Percentiles rank a stretch among this genome's conserved stretches.
phyloP scores from a whole-genome alignment of 2,888 invertebrate species.

The Oligia strigilis region DNA sequence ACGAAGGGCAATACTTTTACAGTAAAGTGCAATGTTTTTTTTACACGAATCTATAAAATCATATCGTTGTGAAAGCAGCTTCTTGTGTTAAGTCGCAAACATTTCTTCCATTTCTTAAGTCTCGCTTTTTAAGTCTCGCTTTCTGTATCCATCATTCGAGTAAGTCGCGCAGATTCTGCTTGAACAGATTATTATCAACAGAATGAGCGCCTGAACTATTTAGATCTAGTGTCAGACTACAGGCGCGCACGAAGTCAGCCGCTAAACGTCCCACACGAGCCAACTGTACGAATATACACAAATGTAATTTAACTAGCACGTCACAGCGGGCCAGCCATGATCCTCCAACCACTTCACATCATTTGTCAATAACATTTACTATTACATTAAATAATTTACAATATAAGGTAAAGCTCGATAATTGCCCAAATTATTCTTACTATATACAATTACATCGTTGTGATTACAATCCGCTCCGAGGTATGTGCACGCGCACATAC shows the following conservation, averaged over 20 bases:
- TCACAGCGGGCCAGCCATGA: slow-evolving; percentile 3
- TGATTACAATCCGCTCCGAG: slow-evolving; percentile 23
- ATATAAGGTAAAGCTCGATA: slow-evolving; percentile 66
- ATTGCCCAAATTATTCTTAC: slow-evolving; percentile 64
- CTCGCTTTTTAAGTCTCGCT: neutral
- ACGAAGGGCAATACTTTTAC: neutral
- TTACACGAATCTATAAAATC: neutral
- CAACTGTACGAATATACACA: slow-evolving; percentile 23
- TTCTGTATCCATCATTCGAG: neutral
- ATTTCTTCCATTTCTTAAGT: neutral
- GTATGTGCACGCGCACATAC: neutral
- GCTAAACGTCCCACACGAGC: neutral
- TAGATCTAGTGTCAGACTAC: neutral
- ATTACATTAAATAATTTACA: slow-evolving; percentile 59
- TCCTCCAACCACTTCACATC: slow-evolving; percentile 4
- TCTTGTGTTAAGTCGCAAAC: neutral
- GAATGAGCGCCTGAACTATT: neutral
- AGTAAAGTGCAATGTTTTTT: neutral
- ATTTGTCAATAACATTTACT: slow-evolving; percentile 44
- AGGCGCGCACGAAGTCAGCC: neutral
- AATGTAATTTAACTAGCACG: slow-evolving; percentile 26
- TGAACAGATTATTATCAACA: neutral
- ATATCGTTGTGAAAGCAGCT: neutral
- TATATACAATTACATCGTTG: slow-evolving; percentile 61
- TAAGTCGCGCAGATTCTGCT: neutral